These are phyloP conservation scores for Folsomia candida DNA, from an alignment of 2,888 invertebrate species.

Conservation along the genomic window DNA sequence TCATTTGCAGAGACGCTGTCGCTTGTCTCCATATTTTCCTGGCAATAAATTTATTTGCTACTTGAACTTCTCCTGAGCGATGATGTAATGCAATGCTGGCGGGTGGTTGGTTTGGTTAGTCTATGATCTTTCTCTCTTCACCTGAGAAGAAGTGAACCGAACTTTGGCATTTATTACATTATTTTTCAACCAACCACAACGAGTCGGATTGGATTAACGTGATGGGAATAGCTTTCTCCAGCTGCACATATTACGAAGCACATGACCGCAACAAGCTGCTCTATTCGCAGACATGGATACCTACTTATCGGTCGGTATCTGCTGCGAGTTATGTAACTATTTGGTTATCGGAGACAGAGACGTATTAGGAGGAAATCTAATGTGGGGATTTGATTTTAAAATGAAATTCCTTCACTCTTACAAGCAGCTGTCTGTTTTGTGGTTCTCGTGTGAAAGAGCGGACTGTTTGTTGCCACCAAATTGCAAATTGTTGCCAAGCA, in stretches of 20 bases:
- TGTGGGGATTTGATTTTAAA: not conserved
- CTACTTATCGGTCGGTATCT: too few species aligned
- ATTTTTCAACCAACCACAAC: not conserved
- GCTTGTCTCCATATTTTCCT: not conserved
- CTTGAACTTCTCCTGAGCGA: too few species aligned
- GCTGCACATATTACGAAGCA: too few species aligned
- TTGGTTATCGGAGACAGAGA: too few species aligned
- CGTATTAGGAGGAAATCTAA: not conserved
- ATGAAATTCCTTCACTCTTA: not conserved
- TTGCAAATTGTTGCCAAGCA: not conserved
- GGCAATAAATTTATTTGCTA: not conserved
- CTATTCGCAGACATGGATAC: too few species aligned
- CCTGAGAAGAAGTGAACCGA: too few species aligned
- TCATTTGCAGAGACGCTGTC: not conserved
- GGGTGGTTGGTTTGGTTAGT: too few species aligned
- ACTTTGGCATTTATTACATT: not conserved
- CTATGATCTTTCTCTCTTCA: too few species aligned
- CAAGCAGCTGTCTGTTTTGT: not conserved
- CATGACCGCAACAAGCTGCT: too few species aligned
- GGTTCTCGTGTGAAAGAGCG: not conserved
- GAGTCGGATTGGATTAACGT: not conserved
- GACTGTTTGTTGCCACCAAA: not conserved
- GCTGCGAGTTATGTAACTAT: too few species aligned
- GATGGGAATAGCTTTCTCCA: too few species aligned
- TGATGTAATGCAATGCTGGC: too few species aligned